phyloP scores from a whole-genome alignment of 2,888 invertebrate genomes.

The Hololepta plana region DNA sequence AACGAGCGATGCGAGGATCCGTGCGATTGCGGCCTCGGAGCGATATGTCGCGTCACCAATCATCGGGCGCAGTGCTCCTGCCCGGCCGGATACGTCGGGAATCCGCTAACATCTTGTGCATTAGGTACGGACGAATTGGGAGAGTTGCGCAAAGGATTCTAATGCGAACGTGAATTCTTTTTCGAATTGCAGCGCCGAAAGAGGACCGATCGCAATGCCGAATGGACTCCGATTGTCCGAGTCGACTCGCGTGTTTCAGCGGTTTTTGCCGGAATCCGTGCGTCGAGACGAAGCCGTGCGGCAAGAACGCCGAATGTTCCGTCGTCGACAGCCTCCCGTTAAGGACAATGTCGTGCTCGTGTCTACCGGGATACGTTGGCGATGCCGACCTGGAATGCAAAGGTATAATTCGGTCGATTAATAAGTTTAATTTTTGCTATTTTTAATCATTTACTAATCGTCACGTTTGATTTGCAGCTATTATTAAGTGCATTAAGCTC shows the following conservation, averaged over 20 bases:
- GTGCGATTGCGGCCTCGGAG: constrained; percentile 63
- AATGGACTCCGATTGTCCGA: constrained; percentile 71
- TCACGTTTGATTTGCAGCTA: constrained; percentile 1
- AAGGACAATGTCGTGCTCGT: constrained; percentile 76
- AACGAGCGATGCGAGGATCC: constrained; percentile 67
- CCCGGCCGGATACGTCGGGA: constrained; percentile 63
- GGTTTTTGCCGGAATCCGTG: constrained; percentile 71
- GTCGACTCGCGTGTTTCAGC: constrained; percentile 65
- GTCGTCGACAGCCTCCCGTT: constrained; percentile 75
- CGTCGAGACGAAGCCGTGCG: constrained; percentile 57
- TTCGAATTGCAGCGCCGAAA: constrained; percentile 27
- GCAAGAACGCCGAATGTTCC: constrained; percentile 60
- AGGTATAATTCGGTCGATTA: too few relatives aligned
- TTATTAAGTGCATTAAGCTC: too few relatives aligned
- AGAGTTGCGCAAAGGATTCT: too few relatives aligned
- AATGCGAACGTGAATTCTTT: constrained; percentile 3
- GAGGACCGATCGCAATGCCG: constrained; percentile 45
- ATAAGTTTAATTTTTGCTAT: too few relatives aligned
- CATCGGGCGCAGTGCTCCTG: constrained; percentile 66
- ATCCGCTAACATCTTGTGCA: constrained; percentile 50
- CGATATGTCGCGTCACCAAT: constrained; percentile 58
- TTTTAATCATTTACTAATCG: constrained; percentile 1
- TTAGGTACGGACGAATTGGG: constrained; percentile 35
- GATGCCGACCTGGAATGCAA: constrained; percentile 74
- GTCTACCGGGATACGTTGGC: constrained; percentile 64